phyloP scores from a whole-genome alignment of 2,113 vertebrate genomes.

The Syrmaticus mikado region DNA sequence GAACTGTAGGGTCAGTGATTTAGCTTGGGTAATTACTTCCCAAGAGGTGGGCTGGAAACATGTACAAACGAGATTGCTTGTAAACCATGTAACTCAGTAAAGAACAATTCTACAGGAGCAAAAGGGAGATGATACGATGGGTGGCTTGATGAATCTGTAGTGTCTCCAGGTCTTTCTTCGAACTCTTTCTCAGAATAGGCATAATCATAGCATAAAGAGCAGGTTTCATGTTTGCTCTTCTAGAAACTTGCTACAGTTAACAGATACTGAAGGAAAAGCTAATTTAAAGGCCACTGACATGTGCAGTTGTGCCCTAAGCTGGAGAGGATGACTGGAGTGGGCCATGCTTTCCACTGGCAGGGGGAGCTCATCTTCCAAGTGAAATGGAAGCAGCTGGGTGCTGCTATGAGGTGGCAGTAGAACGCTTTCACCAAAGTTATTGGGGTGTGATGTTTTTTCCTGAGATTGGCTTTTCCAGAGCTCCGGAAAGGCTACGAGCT shows the following conservation, averaged over 20 bases:
- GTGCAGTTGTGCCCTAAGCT: not conserved
- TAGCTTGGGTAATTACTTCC: not conserved
- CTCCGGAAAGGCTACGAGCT: not conserved
- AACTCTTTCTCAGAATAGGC: not conserved
- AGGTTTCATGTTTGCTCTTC: not conserved
- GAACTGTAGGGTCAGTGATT: not conserved
- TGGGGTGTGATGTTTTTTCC: not conserved
- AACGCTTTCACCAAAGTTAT: constrained; percentile 31
- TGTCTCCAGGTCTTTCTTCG: not conserved
- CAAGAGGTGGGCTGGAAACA: not conserved
- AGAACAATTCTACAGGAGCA: not conserved
- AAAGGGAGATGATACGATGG: not conserved
- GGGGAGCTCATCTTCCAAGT: not conserved
- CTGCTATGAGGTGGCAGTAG: constrained; percentile 70
- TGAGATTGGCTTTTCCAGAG: not conserved
- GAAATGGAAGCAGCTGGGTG: constrained; percentile 42
- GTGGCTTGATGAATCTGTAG: not conserved
- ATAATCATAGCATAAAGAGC: not conserved
- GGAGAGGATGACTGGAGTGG: not conserved
- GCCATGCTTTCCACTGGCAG: not conserved
- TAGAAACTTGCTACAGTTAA: not conserved
- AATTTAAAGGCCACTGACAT: not conserved
- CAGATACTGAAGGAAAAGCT: not conserved
- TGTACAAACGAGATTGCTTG: not conserved
- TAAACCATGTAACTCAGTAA: not conserved